Conservation (phyloP, 2,113 vertebrate species). For the Heterocephalus glaber region DNA sequence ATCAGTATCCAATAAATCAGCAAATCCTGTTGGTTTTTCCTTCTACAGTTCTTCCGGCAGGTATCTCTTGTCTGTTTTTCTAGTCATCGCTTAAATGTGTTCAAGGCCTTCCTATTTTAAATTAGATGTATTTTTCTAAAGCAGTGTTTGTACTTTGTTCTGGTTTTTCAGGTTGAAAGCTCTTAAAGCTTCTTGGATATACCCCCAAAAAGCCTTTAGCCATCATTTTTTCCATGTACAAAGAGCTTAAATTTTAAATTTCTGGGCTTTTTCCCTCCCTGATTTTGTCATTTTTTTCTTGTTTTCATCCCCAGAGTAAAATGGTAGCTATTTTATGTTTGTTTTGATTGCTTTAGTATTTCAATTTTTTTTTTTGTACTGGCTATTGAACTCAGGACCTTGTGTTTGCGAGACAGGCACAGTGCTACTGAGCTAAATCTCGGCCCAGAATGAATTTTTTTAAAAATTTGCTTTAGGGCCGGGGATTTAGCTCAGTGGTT, state of each 20-base stretch:
- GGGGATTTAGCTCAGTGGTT: too few species aligned
- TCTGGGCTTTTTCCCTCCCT: background rate
- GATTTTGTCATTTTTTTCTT: background rate
- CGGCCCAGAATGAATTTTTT: too few species aligned
- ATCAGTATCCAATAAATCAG: background rate
- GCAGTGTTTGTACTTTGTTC: background rate
- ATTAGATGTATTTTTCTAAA: slow-evolving; percentile 23
- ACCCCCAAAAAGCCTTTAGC: background rate
- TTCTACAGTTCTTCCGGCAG: background rate
- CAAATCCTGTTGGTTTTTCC: background rate
- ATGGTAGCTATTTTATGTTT: slow-evolving; percentile 23
- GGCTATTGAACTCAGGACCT: too few species aligned
- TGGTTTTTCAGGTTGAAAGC: background rate
- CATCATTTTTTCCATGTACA: background rate
- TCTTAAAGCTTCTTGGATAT: background rate
- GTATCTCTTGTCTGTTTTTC: background rate
- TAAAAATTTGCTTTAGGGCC: too few species aligned
- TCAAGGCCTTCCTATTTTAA: background rate
- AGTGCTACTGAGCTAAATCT: too few species aligned
- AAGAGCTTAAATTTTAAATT: background rate
- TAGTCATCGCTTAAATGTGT: background rate
- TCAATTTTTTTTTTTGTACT: too few species aligned
- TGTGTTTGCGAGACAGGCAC: too few species aligned
- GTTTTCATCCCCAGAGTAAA: slow-evolving; percentile 25
- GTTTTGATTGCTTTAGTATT: background rate